Evolutionary conservation across 2,113 vertebrate species (phyloP), one percentile per base, ranked within the genome.

Genomic region (Ochotona princeps): DNA sequence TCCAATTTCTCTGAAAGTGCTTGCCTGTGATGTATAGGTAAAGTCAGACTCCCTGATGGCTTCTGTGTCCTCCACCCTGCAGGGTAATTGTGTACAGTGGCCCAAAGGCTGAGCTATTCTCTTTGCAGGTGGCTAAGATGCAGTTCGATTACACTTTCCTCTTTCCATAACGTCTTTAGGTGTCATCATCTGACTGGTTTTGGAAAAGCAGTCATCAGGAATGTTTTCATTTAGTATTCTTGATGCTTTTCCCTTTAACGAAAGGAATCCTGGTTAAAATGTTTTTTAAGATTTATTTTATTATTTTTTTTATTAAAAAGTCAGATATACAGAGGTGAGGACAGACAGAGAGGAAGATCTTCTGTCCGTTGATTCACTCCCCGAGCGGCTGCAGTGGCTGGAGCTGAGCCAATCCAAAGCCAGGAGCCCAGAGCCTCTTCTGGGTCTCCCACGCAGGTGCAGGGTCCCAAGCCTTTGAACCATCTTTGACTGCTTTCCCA

Each of bases 121-220:
- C 14, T 35, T 75, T 28, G 5, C 0, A 1, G 11, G 1, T 66
- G 44, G 7, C 23, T 25, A 87, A 83, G 69, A 83, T 86, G 49
- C 0, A 89, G 30, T 84, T 74, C 25, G 26, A 2, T 66, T 85
- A 49, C 26, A 60, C 60, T 66, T 79, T 83, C 51, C 18, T 90
- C 79, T 1, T 66, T 92, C 74, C 28, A 57, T 30, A 78, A 49
- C 2, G 49, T 87, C 8, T 25, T 76, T 90, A 35, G 49, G 4
- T 83, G 1, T 89, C 57, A 92, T 89, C 57, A 92, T 90, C 35
- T 66, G 89, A 35, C 17, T 20, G 76, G 32, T 93, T 92, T 87
- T 65, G 70, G 51, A 57, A 92, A 90, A 49, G 4, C 2, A 89
- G 93, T 73, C 25, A 47, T 90, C 63, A 26, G 78, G 90, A 94